Evolutionary conservation across 1,140 invertebrate genomes (phyloP).

Genomic region (Drosophila subpulchrella): DNA sequence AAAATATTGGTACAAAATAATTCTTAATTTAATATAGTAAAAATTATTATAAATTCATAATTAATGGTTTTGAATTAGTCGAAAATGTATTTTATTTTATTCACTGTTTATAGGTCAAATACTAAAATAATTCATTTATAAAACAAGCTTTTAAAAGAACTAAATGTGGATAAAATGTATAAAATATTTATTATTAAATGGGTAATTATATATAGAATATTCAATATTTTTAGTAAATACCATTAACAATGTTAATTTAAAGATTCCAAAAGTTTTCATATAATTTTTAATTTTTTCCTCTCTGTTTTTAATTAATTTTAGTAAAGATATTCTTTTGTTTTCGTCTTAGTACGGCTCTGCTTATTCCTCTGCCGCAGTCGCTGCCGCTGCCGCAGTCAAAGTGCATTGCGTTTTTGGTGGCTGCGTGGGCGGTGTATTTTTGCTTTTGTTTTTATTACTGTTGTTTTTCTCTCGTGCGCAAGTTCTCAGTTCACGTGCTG

Average conservation of each 20-base stretch:
- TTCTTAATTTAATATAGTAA: no score
- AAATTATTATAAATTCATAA: no score
- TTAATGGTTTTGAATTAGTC: no score
- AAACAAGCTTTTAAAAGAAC: no score
- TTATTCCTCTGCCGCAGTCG: constrained; percentile 20
- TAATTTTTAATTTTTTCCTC: background rate
- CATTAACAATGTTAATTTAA: background rate
- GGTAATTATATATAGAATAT: no score
- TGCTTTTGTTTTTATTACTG: constrained; percentile 44
- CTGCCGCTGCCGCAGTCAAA: constrained; percentile 32
- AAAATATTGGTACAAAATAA: no score
- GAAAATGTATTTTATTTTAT: no score
- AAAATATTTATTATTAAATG: no score
- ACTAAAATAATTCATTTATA: no score
- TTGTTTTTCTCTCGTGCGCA: constrained; percentile 66
- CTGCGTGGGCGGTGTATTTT: constrained; percentile 52
- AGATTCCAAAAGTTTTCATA: no score
- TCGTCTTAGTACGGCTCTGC: background rate
- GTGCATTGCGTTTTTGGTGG: constrained; percentile 66
- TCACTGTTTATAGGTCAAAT: no score
- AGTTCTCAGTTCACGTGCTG: constrained; percentile 53
- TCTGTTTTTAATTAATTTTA: background rate
- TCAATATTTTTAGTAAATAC: background rate
- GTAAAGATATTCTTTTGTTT: constrained; percentile 35
- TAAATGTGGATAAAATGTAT: no score